Base-by-base conservation (phyloP, 2,888 invertebrate genomes). In the Zaprionus obscuricornis region DNA sequence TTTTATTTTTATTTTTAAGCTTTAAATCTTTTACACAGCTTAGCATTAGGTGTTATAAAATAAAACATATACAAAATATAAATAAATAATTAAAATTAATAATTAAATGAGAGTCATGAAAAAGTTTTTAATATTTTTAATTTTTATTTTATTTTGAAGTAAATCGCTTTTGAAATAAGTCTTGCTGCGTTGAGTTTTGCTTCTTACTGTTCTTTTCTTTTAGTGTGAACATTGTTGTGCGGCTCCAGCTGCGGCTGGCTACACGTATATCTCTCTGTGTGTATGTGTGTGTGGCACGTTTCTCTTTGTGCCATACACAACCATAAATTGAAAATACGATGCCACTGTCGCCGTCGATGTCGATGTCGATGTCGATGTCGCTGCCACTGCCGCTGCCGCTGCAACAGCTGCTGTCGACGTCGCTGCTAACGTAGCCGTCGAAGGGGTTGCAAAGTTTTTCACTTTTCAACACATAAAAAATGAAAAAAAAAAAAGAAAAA, bases 311-410 rank as follows among this genome's bases (percentile, higher is more conserved):
- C n/a, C 73, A 82, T 83, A 63, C 59, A 75, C 71, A 74, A 51
- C 71, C 78, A 78, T 84, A 78, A 84, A 78, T 84, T 84, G 77
- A 77, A 77, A 77, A 79, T 83, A 79, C 82, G 71, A 37, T 51
- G 72, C 42, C 54, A 22, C 22, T 22, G 22, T 7, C 22, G 59
- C 60, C 64, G 54, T 54, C n/a, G n/a, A n/a, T n/a, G n/a, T 63
- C 54, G 70, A 49, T 73, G 74, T 46, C 57, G 34, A 34, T 49
- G 66, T 17, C 40, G 40, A 47, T 57, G 62, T 59, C 47, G 22
- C 5, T 11, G 45, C 7, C 18, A 57, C 10, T 16, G 29, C 29
- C 27, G 54, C 24, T 7, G 29, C 27, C 39, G 51, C 20, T 5
- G 54, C 24, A 5, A 26, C 27, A 33, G 51, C 20, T 5, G 50